These are phyloP conservation scores for Galago senegalensis DNA, from an alignment of 2,797 vertebrate genomes.

Conservation along the genomic window DNA sequence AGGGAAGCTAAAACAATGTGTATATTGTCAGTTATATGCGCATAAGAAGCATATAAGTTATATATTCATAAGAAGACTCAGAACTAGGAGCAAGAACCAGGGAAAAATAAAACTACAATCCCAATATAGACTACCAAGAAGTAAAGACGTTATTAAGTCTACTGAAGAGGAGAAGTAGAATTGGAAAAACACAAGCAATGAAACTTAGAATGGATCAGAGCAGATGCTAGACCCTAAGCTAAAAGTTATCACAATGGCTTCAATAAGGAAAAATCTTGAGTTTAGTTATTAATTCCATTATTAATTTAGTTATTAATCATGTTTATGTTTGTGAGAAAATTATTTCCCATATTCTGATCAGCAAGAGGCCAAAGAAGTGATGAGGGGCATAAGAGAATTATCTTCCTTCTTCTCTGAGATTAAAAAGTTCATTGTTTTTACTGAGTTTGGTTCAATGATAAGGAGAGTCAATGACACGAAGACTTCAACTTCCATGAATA, in stretches of 20 bases:
- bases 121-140: fast-evolving
- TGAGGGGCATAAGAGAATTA: neutral
- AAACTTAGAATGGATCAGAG: neutral
- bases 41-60: neutral
- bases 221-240: neutral
- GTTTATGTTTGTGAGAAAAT: neutral
- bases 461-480: neutral
- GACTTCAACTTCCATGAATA: neutral
- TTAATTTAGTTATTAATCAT: neutral
- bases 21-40: neutral
- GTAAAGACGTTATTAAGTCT: fast-evolving
- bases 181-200: neutral
- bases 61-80: neutral
- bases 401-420: neutral
- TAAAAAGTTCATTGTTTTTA: neutral
- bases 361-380: neutral
- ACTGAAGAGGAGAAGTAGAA: neutral
- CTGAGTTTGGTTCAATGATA: neutral
- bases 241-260: neutral
- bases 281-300: neutral
- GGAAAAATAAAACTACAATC: neutral
- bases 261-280: neutral
- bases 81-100: neutral
- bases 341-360: neutral
- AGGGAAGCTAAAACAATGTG: neutral